Conservation (phyloP, 2,888 invertebrate genomes). For the Caenorhabditis sinica region DNA sequence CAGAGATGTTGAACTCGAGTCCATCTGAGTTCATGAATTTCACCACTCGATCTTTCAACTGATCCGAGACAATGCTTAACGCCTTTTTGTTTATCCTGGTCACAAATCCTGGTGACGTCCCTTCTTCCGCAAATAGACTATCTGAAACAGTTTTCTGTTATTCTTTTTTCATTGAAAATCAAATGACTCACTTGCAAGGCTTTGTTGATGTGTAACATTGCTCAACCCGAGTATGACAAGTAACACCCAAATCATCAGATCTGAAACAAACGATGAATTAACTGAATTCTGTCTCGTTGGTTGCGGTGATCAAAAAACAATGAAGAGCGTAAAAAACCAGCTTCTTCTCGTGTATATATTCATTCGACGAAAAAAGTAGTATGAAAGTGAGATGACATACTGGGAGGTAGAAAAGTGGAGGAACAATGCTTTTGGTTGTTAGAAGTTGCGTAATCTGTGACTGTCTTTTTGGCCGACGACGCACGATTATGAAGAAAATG, state of each 20-base stretch:
- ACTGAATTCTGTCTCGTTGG: constrained; percentile 1
- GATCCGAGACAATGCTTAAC: constrained; percentile 76
- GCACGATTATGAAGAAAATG: constrained; percentile 28
- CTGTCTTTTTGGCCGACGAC: constrained; percentile 9
- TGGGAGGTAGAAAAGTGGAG: constrained; percentile 47
- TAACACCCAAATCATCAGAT: constrained; percentile 70
- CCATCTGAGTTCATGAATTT: constrained; percentile 81
- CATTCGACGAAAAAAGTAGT: constrained; percentile 37
- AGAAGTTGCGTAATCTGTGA: constrained; percentile 61
- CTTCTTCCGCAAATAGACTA: constrained; percentile 80
- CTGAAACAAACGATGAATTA: constrained; percentile 39
- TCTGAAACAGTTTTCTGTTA: constrained; percentile 72
- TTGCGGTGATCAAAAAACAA: constrained; percentile 56
- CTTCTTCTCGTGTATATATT: constrained; percentile 42
- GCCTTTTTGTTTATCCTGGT: constrained; percentile 77
- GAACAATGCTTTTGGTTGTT: constrained; percentile 53
- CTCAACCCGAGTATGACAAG: constrained; percentile 65
- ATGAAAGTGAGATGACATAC: constrained; percentile 48
- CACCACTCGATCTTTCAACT: constrained; percentile 77
- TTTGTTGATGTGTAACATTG: constrained; percentile 67
- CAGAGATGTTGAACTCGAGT: constrained; percentile 80
- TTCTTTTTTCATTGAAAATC: background rate
- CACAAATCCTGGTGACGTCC: constrained; percentile 80
- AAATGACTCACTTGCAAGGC: constrained; percentile 65
- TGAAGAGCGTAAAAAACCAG: constrained; percentile 45